Conservation (phyloP, 2,888 invertebrate genomes). For the Phaedon cochleariae region DNA sequence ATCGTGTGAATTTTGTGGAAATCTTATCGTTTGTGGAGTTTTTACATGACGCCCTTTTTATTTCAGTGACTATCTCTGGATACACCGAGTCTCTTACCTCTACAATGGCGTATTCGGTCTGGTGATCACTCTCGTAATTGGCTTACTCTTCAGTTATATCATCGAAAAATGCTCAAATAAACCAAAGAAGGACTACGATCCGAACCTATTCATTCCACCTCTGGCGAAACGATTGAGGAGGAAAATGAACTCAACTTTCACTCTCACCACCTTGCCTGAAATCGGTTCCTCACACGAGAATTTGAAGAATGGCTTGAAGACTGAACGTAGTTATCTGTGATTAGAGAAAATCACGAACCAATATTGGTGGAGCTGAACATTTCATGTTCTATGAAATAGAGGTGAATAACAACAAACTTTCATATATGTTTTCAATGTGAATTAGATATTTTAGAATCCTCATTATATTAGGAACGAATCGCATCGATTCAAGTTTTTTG, state of each 20-base stretch:
- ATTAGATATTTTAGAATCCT: too few relatives aligned
- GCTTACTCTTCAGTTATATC: conserved; percentile 64
- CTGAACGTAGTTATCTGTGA: conserved; percentile 15
- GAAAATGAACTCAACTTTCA: conserved; percentile 19
- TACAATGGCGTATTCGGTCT: conserved; percentile 73
- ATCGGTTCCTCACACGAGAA: conserved; percentile 29
- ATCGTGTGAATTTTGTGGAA: too few relatives aligned
- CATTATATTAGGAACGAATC: too few relatives aligned
- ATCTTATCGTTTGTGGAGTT: too few relatives aligned
- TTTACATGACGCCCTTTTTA: not conserved
- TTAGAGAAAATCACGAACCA: too few relatives aligned
- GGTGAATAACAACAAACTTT: too few relatives aligned
- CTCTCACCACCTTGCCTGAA: conserved; percentile 21
- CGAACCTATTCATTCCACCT: conserved; percentile 68
- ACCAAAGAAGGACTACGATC: conserved; percentile 56
- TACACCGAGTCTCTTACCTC: conserved; percentile 77
- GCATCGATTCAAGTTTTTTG: too few relatives aligned
- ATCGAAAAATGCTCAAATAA: conserved; percentile 52
- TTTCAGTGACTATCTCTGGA: conserved; percentile 67
- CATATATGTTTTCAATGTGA: too few relatives aligned
- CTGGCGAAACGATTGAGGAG: conserved; percentile 59
- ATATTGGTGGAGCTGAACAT: too few relatives aligned
- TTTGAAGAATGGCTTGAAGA: conserved; percentile 18
- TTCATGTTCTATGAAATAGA: too few relatives aligned
- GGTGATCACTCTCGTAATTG: conserved; percentile 63